Evolutionary conservation across 2,888 invertebrate genomes (phyloP).

Genomic region (Encarsia formosa): DNA sequence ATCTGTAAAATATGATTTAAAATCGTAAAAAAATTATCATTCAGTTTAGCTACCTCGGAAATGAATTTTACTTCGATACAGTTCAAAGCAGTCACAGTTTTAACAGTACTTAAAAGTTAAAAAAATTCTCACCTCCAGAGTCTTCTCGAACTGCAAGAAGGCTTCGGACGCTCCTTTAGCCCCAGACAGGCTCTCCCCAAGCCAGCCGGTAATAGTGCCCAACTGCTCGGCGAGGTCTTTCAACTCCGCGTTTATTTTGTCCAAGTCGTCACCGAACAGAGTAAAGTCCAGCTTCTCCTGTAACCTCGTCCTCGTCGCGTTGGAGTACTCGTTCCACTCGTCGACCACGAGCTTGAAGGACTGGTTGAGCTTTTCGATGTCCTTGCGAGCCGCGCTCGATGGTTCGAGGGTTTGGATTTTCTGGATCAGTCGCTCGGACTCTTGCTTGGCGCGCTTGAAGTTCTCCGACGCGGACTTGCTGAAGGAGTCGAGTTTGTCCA

Average conservation of each 20-base stretch:
- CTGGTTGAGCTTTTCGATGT: constrained; percentile 65
- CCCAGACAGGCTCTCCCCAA: constrained; percentile 66
- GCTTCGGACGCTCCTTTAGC: constrained; percentile 68
- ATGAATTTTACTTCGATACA: neutral
- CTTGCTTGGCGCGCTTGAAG: constrained; percentile 63
- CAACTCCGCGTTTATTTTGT: constrained; percentile 67
- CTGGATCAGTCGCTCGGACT: constrained; percentile 65
- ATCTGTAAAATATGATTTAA: constrained; percentile 52
- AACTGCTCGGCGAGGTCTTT: constrained; percentile 40
- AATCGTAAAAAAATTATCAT: neutral
- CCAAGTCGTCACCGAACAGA: constrained; percentile 56
- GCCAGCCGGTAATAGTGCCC: constrained; percentile 35
- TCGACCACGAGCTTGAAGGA: constrained; percentile 56
- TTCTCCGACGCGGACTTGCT: constrained; percentile 63
- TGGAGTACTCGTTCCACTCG: constrained; percentile 62
- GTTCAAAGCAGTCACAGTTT: too few relatives aligned
- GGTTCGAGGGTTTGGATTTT: constrained; percentile 71
- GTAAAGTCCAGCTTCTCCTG: constrained; percentile 63
- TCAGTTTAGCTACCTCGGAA: neutral
- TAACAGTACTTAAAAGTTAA: too few relatives aligned
- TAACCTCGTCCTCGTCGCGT: constrained; percentile 56
- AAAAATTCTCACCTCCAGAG: constrained; percentile 63
- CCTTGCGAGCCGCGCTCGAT: constrained; percentile 61
- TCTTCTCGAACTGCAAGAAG: constrained; percentile 73
- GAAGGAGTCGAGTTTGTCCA: constrained; percentile 57